Evolutionary conservation across 2,888 invertebrate genomes (phyloP), one percentile per base, ranked within the genome.

Genomic region (Drosophila anomalipes): DNA sequence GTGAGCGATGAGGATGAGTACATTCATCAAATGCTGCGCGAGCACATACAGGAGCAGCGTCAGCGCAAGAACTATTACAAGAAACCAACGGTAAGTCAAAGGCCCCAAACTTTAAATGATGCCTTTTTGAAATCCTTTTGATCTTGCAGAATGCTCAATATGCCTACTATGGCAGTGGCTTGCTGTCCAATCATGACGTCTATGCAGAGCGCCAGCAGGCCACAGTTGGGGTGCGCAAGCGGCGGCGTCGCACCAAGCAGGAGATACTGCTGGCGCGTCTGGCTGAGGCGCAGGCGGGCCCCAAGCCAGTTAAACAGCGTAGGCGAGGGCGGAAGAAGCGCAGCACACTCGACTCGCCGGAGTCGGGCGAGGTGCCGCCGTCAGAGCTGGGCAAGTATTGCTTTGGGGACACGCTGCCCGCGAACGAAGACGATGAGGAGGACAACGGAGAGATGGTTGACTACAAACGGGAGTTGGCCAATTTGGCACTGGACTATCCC

Each of bases 131-230:
- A 56, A 10, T 44, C 3, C 1, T 19, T 22, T 26, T 57, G n/a
- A 19, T n/a, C 59, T 61, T 93, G 4, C 88, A 97, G 96, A 96
- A 96, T 89, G 95, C 96, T 44, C 97, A 97, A 87, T 98, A 97
- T 94, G 97, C 97, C 94, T 99, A 98, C 94, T 99, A 98, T 93
- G 97, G 97, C 22, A 96, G 97, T 58, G 98, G 99, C 0, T 94
- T 99, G 30, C 94, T 99, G n/a, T 98, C 98, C 6, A 97, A 96
- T 82, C 95, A 96, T 81, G 99, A 98, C 92, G 96, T 96, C 86
- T 98, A 97, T 92, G 96, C 97, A 14, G 98, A 98, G 87, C 96
- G 97, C 81, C 96, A 93, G 65, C 92, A 93, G 58, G 93, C 93
- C 1, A 92, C 93, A 2, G 91, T 92, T 6, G 94, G 94, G 0